These are phyloP conservation scores for Hedychridium roseum DNA, from an alignment of 2,888 invertebrate species.

Conservation along the genomic window DNA sequence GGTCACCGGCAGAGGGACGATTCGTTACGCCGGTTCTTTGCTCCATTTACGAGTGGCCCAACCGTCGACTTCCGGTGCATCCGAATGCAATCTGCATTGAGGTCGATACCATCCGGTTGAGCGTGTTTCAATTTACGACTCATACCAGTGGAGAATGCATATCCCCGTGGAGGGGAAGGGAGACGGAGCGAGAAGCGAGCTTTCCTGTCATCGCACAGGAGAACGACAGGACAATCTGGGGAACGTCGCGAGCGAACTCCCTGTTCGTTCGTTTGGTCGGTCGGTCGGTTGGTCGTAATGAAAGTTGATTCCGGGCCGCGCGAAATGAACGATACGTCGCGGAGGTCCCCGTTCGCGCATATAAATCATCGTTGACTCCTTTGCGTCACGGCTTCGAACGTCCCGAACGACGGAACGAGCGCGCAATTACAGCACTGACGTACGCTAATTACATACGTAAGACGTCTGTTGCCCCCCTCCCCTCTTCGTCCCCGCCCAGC, in stretches of 20 bases:
- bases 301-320: too few relatives aligned
- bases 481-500: too few relatives aligned
- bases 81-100: slow-evolving; percentile 13
- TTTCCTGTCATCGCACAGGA: background rate
- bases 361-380: background rate
- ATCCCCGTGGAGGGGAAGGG: background rate
- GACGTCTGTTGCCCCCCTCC: background rate
- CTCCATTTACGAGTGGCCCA: too few relatives aligned
- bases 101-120: background rate
- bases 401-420: background rate
- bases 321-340: too few relatives aligned
- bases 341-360: background rate
- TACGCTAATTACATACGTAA: background rate
- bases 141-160: background rate
- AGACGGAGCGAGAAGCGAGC: background rate
- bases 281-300: too few relatives aligned
- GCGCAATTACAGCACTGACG: background rate
- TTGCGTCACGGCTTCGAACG: background rate
- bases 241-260: background rate
- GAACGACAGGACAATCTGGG: background rate
- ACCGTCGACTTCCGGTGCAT: slow-evolving; percentile 9
- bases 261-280: too few relatives aligned
- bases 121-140: slow-evolving; percentile 11
- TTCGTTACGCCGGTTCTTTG: too few relatives aligned
- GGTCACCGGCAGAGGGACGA: too few relatives aligned